Conservation (phyloP, 2,888 invertebrate genomes). For the Tuta absoluta region DNA sequence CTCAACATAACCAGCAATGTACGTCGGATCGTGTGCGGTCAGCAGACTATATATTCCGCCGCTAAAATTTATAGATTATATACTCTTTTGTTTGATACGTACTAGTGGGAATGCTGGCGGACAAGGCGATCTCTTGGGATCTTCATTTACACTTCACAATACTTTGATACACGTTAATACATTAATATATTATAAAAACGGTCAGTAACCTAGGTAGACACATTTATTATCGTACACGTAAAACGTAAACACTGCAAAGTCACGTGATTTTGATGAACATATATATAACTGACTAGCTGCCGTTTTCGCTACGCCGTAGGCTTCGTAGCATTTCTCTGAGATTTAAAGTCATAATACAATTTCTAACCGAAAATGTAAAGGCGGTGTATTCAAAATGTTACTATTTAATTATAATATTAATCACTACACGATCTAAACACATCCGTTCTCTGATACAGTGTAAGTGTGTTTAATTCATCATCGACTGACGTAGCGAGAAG, state of each 20-base stretch:
- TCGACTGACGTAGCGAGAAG: constrained; percentile 1
- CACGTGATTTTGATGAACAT: background rate
- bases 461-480: constrained; percentile 13
- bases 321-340: background rate
- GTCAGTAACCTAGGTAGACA: background rate
- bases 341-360: background rate
- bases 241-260: background rate
- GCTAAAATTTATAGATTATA: too few relatives aligned
- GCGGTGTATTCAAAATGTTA: background rate
- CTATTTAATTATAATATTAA: background rate
- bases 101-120: constrained; percentile 8
- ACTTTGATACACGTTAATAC: background rate
- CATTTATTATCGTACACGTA: background rate
- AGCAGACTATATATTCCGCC: too few relatives aligned
- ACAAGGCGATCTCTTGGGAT: constrained; percentile 13
- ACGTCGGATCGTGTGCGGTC: too few relatives aligned
- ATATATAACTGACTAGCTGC: background rate
- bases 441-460: background rate
- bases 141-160: background rate
- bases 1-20: too few relatives aligned
- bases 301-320: constrained; percentile 1
- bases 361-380: background rate
- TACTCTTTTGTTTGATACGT: background rate
- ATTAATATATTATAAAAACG: background rate
- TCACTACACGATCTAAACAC: background rate